Evolutionary conservation across 2,888 invertebrate genomes (phyloP).

Genomic region (Melieria crassipennis): DNA sequence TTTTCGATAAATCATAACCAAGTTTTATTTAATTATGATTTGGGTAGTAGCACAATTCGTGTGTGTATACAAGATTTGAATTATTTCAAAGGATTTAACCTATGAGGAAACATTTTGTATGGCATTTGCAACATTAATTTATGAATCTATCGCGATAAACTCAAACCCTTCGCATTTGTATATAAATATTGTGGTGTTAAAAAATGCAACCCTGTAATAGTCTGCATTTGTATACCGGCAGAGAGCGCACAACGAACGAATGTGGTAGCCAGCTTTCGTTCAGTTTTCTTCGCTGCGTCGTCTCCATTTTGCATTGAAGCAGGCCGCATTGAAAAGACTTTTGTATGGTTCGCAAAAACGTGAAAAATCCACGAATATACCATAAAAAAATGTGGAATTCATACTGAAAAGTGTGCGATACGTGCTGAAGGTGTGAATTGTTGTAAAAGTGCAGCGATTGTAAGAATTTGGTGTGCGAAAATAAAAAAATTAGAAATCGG

Average conservation of each 20-base stretch:
- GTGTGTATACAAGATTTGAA: too few relatives aligned
- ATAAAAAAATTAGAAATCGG: slow-evolving; percentile 15
- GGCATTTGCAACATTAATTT: too few relatives aligned
- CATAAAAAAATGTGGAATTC: slow-evolving; percentile 16
- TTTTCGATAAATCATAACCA: too few relatives aligned
- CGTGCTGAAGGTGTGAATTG: slow-evolving; percentile 8
- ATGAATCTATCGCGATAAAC: too few relatives aligned
- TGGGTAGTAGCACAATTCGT: too few relatives aligned
- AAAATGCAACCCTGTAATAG: too few relatives aligned
- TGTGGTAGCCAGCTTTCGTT: slow-evolving; percentile 38
- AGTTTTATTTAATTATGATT: too few relatives aligned
- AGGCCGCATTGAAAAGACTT: slow-evolving; percentile 48
- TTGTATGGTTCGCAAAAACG: slow-evolving; percentile 29
- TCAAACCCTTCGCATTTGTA: too few relatives aligned
- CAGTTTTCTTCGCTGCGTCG: slow-evolving; percentile 48
- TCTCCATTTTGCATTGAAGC: slow-evolving; percentile 53
- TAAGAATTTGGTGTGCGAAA: slow-evolving; percentile 16
- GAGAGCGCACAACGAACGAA: slow-evolving; percentile 22
- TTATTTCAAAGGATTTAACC: too few relatives aligned
- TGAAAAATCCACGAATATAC: slow-evolving; percentile 1
- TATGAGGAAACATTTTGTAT: too few relatives aligned
- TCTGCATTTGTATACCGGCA: slow-evolving; percentile 4
- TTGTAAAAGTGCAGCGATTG: slow-evolving; percentile 2
- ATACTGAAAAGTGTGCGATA: background rate
- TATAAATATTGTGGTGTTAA: too few relatives aligned